These are phyloP conservation scores for Channallabes apus DNA, from an alignment of 2,797 vertebrate genomes.

Conservation along the genomic window DNA sequence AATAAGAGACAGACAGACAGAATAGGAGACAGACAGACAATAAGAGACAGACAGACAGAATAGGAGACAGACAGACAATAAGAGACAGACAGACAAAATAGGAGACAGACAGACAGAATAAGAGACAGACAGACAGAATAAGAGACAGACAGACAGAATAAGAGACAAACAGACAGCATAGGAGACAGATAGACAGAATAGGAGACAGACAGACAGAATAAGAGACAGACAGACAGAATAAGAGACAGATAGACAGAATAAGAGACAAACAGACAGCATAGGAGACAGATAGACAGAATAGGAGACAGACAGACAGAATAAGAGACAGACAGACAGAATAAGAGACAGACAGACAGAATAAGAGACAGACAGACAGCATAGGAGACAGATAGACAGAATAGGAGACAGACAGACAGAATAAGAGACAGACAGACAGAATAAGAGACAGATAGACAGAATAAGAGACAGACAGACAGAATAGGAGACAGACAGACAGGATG, in stretches of 20 bases:
- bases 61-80: no score
- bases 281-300: no score
- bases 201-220: constrained; percentile 24
- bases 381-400: background rate
- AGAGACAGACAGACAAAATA: no score
- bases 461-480: constrained; percentile 5
- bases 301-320: background rate
- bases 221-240: background rate
- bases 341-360: background rate
- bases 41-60: no score
- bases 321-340: background rate
- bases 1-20: background rate
- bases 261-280: background rate
- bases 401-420: constrained; percentile 21
- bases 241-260: background rate
- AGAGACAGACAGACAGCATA: constrained; percentile 21
- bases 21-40: no score
- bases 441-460: constrained; percentile 1
- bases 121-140: no score
- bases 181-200: background rate
- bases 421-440: background rate
- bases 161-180: constrained; percentile 3
- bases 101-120: no score
- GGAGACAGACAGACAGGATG: background rate
- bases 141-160: constrained; percentile 17